Conservation (phyloP, 2,888 invertebrate species). For the Sarcophaga subvicina region DNA sequence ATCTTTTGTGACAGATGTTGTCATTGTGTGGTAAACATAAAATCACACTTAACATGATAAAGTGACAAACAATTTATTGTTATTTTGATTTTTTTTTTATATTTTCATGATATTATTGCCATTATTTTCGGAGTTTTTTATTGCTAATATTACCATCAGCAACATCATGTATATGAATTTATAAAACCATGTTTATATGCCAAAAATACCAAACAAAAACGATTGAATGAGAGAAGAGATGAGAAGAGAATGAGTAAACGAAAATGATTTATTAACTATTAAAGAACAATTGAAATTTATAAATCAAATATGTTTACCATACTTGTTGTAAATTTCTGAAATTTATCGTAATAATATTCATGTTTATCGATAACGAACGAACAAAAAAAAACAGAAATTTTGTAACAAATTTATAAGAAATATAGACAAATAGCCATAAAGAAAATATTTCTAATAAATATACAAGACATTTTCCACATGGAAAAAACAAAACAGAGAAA, state of each 20-base stretch:
- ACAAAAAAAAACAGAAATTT: background rate
- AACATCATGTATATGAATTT: too few relatives aligned
- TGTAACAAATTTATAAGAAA: conserved; percentile 4
- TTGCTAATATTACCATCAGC: background rate
- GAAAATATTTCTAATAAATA: conserved; percentile 9
- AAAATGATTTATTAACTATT: conserved; percentile 66
- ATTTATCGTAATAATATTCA: conserved; percentile 23
- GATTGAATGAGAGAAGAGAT: too few relatives aligned
- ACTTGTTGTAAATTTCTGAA: conserved; percentile 46
- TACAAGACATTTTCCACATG: background rate
- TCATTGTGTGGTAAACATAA: conserved; percentile 68
- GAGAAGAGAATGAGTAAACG: background rate
- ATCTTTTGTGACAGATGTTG: conserved; percentile 68
- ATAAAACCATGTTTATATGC: too few relatives aligned
- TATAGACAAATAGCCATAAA: background rate
- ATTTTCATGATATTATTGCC: background rate
- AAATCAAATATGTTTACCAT: conserved; percentile 27
- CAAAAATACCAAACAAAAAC: too few relatives aligned
- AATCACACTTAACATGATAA: conserved; percentile 68
- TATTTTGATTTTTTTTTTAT: conserved; percentile 16
- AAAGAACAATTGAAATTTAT: conserved; percentile 54
- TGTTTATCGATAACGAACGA: conserved; percentile 1
- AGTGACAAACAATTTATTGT: conserved; percentile 65
- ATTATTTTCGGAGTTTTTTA: too few relatives aligned
- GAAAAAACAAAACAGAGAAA: background rate